Base-by-base conservation (phyloP, 1,140 invertebrate species). In the Platorchestia sp. region DNA sequence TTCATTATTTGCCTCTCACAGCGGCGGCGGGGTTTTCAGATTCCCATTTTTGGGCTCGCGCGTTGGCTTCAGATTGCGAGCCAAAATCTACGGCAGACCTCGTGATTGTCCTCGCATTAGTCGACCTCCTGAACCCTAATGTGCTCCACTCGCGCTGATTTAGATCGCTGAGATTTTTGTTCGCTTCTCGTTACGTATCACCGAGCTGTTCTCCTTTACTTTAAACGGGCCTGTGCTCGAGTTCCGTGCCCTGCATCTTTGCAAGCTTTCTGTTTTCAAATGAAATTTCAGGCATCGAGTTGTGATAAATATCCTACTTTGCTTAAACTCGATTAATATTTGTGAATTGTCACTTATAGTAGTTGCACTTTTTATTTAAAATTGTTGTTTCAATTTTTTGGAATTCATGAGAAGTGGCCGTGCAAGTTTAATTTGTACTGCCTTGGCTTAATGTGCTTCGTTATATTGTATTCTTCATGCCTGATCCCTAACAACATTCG, bases 1-100 rank as follows among this genome's bases (percentile, higher is more conserved):
- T 44, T 89, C 87, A 89, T 89, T 89, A 89, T 89, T 89, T 89
- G 87, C n/a, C 87, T 42, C 87, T 89, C 87, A 89, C 27, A 44
- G 87, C 87, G 43, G 22, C 87, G 14, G 87, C 87, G 43, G 87
- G 43, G 87, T 89, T 44, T 89, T 89, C 41, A 89, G 43, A 89
- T 89, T 89, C 43, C n/a, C 87, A 89, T 89, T 89, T 89, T 75
- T 89, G 43, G 87, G 87, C 87, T 41, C 43, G 5, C 43, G 87
- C 41, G 3, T 27, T 44, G 87, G 87, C 87, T 44, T 89, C n/a
- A 44, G 87, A 89, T 89, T 89, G 87, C 41, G 87, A 41, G n/a
- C 43, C 41, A 89, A 89, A 89, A 89, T 89, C n/a, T 89, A 89
- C 87, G 43, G 41, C 87, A 43, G 87, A 14, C 87, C 87, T 16